phyloP scores from a whole-genome alignment of 1,140 invertebrate species.

The Chironomus tepperi region DNA sequence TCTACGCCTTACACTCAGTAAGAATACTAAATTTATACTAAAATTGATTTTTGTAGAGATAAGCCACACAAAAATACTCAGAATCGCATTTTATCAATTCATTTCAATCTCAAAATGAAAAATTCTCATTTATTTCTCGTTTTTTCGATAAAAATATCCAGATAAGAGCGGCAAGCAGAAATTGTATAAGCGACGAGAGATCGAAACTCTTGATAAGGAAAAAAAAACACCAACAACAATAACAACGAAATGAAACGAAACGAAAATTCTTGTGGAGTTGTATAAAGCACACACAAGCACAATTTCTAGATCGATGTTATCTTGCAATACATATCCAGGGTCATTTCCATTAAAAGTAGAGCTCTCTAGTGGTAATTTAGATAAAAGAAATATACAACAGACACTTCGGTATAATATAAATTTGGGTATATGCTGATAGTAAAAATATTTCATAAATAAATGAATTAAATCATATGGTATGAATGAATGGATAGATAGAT shows the following conservation, averaged over 20 bases:
- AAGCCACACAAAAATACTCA: constrained; percentile 20
- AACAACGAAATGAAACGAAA: constrained; percentile 13
- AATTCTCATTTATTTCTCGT: constrained; percentile 22
- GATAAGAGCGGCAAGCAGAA: constrained; percentile 6
- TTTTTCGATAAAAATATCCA: constrained; percentile 19
- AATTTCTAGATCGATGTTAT: constrained; percentile 13
- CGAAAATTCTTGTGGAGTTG: constrained; percentile 12
- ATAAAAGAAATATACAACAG: constrained; percentile 3
- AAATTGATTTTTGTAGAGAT: background rate
- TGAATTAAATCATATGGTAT: background rate
- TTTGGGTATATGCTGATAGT: background rate
- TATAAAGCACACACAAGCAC: constrained; percentile 6
- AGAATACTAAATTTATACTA: constrained; percentile 1
- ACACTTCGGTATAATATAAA: background rate
- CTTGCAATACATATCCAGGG: background rate
- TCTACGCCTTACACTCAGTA: too few relatives aligned
- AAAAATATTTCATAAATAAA: background rate
- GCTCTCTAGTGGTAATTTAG: constrained; percentile 12
- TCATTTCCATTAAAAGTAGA: constrained; percentile 14
- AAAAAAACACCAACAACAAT: constrained; percentile 19
- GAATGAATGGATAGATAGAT: background rate
- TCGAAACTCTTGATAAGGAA: constrained; percentile 4
- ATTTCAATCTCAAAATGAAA: constrained; percentile 21
- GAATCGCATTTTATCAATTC: constrained; percentile 19
- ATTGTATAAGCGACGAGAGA: constrained; percentile 13